Base-by-base conservation (phyloP, 1,140 invertebrate genomes). In the Microplitis mediator region DNA sequence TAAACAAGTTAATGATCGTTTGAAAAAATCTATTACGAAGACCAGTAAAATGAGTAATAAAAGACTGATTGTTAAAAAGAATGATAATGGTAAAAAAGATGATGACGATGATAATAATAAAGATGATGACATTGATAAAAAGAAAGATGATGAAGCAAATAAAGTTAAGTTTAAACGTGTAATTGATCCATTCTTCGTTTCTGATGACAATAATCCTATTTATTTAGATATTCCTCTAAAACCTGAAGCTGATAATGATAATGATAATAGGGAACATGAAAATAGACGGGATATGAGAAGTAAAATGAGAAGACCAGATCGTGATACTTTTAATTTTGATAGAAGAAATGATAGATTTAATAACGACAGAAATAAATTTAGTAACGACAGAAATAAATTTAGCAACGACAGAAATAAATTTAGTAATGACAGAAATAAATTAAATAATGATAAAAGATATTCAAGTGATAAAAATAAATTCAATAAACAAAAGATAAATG, bases 101-200 rank as follows among this genome's bases (percentile, higher is more conserved):
- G 52, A 69, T 4, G 6, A 13, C 4, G 52, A 32, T 2, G 6
- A 31, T 66, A 35, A 74, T 58, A 50, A 68, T n/a, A 5, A 68
- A 56, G 50, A 74, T 36, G 13, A 62, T 16, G n/a, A 58, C 0
- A 51, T 75, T 31, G 34, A 5, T 31, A 6, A 11, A 36, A 16
- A 73, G 39, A 6, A 36, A 3, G 11, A 70, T 11, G 61, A 16
- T 6, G n/a, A 23, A 61, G 32, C 51, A 11, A 16, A 65, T 51
- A 65, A 14, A 32, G 34, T 69, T 1, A 39, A 77, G 6, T 23
- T 79, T 16, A 71, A 77, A 72, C 79, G 80, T 60, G 70, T 78
- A 65, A 66, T 69, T 0, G 81, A 87, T 65, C 66, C 81, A 1
- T 86, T 87, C 16, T 87, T 85, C 39, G 45, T 82, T 8, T 80